Percentiles rank a stretch among this genome's conserved stretches.
These are phyloP conservation scores for Eugnorisma glareosa DNA, from an alignment of 2,888 invertebrate species.

Conservation along the genomic window DNA sequence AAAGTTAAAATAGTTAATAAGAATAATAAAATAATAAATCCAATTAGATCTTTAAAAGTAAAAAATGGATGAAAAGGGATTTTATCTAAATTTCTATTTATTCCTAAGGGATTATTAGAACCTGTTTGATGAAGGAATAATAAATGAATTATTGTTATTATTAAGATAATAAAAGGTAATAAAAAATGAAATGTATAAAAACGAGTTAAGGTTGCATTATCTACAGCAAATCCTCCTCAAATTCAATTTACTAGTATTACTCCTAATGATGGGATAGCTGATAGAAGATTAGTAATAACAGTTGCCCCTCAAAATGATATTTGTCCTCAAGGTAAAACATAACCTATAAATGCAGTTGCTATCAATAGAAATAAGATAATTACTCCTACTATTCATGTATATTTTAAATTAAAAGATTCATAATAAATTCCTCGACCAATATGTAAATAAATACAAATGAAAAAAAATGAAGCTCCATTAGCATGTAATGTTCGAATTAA, in stretches of 20 bases:
- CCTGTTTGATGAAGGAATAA: conserved; percentile 93
- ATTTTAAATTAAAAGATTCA: conserved; percentile 87
- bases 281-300: conserved; percentile 94
- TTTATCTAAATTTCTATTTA: conserved; percentile 92
- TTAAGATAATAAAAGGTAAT: conserved; percentile 92
- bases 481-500: conserved; percentile 92
- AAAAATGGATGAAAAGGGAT: conserved; percentile 93
- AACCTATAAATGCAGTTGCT: conserved; percentile 94
- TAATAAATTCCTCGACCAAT: conserved; percentile 92
- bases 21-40: conserved; percentile 90
- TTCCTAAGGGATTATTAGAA: conserved; percentile 92
- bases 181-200: conserved; percentile 94
- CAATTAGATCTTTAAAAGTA: conserved; percentile 91
- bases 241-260: conserved; percentile 92
- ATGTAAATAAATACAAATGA: conserved; percentile 93
- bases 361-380: conserved; percentile 92
- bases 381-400: conserved; percentile 92
- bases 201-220: conserved; percentile 94
- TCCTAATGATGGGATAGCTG: conserved; percentile 93
- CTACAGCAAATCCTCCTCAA: conserved; percentile 94
- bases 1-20: conserved; percentile 89
- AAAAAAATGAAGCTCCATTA: conserved; percentile 94
- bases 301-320: conserved; percentile 95
- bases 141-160: conserved; percentile 92
- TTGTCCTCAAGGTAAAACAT: conserved; percentile 95